Evolutionary conservation across 2,888 invertebrate genomes (phyloP), one percentile per base, ranked within the genome.

Genomic region (Nomada ruficornis): DNA sequence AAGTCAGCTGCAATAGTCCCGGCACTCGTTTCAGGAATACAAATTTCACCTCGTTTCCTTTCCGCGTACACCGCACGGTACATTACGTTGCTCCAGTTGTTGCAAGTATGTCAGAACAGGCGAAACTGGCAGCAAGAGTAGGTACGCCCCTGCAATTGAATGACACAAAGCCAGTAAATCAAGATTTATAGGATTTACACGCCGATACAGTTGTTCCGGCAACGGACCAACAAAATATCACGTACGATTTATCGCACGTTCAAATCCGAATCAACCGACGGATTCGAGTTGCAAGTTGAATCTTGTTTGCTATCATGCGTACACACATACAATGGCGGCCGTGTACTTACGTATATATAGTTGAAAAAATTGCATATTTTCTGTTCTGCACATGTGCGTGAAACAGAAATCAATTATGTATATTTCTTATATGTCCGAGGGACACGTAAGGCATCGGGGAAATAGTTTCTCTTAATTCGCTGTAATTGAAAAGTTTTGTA

Each of bases 131-230:
- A 54, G n/a, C 64, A 63, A 64, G 44, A n/a, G 64, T 9, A 26
- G 10, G 72, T 3, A 15, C 54, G 29, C 15, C 64, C 42, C 26
- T 20, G 52, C 29, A 20, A 65, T 65, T 65, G 73, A 73, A 73
- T 73, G 73, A 73, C 55, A 57, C 44, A 57, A 15, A 57, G 57
- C 57, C 47, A 59, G 67, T 57, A 65, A 65, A 73, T 73, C 67
- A 47, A 73, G 67, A 65, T 65, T 65, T 62, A 55, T 64, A 63
- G 57, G 42, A 77, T 64, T 82, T 83, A 67, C 11, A 72, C 54
- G 36, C 23, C 23, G 71, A 47, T 42, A 64, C 59, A 55, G 44
- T 68, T 63, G 60, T 55, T 64, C 55, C 29, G 60, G 71, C 54
- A 68, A 64, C 64, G 54, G 55, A 72, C 71, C 60, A 29, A 60